phyloP scores from a whole-genome alignment of 2,113 vertebrate species.

The Cichladusa arquata region DNA sequence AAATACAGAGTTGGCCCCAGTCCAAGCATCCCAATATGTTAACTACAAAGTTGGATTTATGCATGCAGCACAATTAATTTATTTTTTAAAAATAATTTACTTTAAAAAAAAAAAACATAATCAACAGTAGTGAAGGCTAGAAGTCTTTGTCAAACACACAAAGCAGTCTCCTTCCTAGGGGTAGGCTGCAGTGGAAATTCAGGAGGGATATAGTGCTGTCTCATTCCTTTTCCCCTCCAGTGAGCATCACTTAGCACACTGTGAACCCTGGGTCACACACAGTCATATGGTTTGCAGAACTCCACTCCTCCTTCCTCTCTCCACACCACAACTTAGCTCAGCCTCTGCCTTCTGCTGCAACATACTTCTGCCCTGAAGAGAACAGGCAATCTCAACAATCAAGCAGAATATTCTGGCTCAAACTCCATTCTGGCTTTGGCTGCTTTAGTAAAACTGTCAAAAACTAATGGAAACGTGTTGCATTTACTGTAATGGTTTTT shows the following conservation, averaged over 20 bases:
- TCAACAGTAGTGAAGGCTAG: background rate
- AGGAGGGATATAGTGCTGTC: background rate
- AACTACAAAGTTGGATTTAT: background rate
- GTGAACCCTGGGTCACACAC: conserved; percentile 28
- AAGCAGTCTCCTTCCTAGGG: background rate
- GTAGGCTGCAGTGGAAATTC: background rate
- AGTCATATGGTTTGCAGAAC: conserved; percentile 54
- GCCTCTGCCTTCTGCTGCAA: background rate
- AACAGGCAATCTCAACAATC: background rate
- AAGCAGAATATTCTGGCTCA: background rate
- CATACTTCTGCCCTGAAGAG: background rate
- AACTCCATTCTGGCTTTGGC: background rate
- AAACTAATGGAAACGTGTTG: background rate
- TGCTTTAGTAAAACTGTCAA: conserved; percentile 10
- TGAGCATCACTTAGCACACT: conserved; percentile 8
- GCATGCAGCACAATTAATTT: background rate
- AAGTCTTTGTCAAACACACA: background rate
- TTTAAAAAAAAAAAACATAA: background rate
- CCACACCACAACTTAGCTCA: background rate
- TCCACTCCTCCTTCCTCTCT: background rate
- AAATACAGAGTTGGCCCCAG: conserved; percentile 46
- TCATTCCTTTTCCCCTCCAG: conserved; percentile 15
- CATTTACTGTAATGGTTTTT: background rate
- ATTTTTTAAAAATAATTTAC: background rate
- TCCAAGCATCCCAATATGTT: conserved; percentile 49